A percentile compares a stretch with the other conserved stretches of the same genome.
These are phyloP conservation scores for Diadophis punctatus DNA, from an alignment of 2,113 vertebrate species.

Conservation along the genomic window DNA sequence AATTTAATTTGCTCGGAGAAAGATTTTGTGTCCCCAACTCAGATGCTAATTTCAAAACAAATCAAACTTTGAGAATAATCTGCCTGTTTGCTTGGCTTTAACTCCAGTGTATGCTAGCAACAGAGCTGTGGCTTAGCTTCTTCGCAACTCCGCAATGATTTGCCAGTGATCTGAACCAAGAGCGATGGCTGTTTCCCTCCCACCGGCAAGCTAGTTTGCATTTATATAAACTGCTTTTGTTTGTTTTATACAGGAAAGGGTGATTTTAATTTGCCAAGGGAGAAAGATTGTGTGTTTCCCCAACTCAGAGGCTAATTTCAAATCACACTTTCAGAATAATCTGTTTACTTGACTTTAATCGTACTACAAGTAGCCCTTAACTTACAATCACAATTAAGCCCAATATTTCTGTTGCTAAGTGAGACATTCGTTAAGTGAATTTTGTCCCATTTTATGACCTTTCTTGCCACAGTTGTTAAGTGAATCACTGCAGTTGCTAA, in stretches of 20 bases:
- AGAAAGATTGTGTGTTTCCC: conserved; percentile 9
- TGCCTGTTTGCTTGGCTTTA: background rate
- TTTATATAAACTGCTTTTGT: conserved; percentile 2
- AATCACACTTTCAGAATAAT: background rate
- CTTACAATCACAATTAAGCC: no score
- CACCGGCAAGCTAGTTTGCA: background rate
- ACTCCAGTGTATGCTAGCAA: background rate
- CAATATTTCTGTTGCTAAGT: no score
- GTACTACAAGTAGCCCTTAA: background rate
- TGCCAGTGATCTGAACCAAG: background rate
- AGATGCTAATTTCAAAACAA: background rate
- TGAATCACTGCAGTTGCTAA: no score
- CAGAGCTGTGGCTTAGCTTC: background rate
- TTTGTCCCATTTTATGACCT: no score
- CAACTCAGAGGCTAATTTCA: background rate
- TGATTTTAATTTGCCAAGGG: background rate
- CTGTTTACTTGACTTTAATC: background rate
- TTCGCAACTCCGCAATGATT: background rate
- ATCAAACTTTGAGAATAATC: background rate
- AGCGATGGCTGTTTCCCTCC: background rate
- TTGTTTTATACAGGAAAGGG: conserved; percentile 2
- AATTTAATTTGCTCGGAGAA: background rate
- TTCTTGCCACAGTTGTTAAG: no score
- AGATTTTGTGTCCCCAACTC: conserved; percentile 8
- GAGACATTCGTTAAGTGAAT: no score